Evolutionary conservation across 2,113 vertebrate genomes (phyloP).

Genomic region (Triplophysa tibetana): DNA sequence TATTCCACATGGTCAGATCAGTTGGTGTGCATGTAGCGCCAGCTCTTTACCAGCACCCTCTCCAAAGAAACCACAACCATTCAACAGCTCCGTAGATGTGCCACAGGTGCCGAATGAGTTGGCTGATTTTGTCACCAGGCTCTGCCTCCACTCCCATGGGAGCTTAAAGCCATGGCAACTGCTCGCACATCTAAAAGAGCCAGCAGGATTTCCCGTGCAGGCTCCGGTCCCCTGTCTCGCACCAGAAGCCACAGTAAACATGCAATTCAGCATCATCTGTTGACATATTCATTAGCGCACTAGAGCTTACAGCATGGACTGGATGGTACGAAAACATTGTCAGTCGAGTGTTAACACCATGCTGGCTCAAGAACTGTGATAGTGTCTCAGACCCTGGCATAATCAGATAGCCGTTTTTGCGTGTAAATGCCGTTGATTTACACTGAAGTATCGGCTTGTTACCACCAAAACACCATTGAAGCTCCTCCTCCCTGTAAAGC

Average conservation of each 20-base stretch:
- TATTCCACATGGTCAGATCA: not conserved
- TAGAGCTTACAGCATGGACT: slow-evolving; percentile 23
- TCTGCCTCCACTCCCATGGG: slow-evolving; percentile 48
- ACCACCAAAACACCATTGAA: slow-evolving; percentile 4
- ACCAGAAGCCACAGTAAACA: slow-evolving; percentile 49
- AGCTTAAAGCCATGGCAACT: slow-evolving; percentile 61
- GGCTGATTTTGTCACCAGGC: slow-evolving; percentile 55
- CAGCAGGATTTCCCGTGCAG: slow-evolving; percentile 56
- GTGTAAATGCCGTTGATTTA: not conserved
- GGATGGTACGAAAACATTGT: not conserved
- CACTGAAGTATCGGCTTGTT: not conserved
- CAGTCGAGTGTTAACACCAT: not conserved
- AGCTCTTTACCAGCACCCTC: not conserved
- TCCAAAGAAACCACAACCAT: slow-evolving; percentile 18
- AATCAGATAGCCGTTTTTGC: not conserved
- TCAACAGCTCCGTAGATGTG: slow-evolving; percentile 47
- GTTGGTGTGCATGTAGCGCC: too few species aligned
- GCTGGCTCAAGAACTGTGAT: slow-evolving; percentile 1
- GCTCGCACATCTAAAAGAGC: slow-evolving; percentile 54
- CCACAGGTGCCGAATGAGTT: slow-evolving; percentile 61
- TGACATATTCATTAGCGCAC: slow-evolving; percentile 47
- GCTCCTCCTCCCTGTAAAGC: not conserved
- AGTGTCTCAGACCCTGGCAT: not conserved
- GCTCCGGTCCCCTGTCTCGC: slow-evolving; percentile 45
- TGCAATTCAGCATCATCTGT: slow-evolving; percentile 32